Evolutionary conservation across 2,113 vertebrate genomes (phyloP).

Genomic region (Silurus meridionalis): DNA sequence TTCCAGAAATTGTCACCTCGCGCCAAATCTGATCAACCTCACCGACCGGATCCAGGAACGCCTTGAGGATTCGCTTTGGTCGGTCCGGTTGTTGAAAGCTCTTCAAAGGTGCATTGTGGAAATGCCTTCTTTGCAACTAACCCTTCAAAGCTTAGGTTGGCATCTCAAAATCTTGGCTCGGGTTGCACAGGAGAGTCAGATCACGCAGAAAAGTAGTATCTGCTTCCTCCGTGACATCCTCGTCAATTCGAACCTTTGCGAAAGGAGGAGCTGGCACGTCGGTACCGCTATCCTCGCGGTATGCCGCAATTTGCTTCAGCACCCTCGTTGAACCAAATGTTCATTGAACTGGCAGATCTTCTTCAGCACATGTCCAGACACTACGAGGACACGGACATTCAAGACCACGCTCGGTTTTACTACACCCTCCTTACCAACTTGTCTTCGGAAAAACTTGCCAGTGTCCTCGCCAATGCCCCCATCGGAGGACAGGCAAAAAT

Average conservation of each 20-base stretch:
- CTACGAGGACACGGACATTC: constrained; percentile 80
- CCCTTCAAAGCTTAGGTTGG: constrained; percentile 66
- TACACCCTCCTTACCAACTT: constrained; percentile 82
- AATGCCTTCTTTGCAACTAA: constrained; percentile 49
- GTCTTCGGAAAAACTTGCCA: constrained; percentile 76
- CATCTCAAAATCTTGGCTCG: constrained; percentile 80
- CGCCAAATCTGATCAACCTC: constrained; percentile 81
- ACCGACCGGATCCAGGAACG: constrained; percentile 66
- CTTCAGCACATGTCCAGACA: constrained; percentile 72
- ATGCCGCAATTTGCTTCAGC: constrained; percentile 76
- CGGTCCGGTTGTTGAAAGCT: constrained; percentile 62
- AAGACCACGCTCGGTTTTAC: constrained; percentile 83
- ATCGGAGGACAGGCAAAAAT: constrained; percentile 69
- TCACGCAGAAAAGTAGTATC: constrained; percentile 67
- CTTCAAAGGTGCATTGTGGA: constrained; percentile 71
- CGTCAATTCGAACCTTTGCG: constrained; percentile 58
- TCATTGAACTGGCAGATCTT: constrained; percentile 72
- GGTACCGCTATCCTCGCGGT: constrained; percentile 77
- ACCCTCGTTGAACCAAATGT: constrained; percentile 65
- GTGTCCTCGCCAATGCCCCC: constrained; percentile 64
- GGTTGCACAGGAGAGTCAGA: constrained; percentile 71
- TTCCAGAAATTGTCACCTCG: constrained; percentile 68
- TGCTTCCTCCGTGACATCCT: constrained; percentile 69
- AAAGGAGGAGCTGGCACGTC: constrained; percentile 71
- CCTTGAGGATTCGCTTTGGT: constrained; percentile 70